A percentile compares a stretch with the other conserved stretches of the same genome.
Evolutionary conservation across 2,113 vertebrate species (phyloP).

Genomic region (Corythornis madagascariensis): DNA sequence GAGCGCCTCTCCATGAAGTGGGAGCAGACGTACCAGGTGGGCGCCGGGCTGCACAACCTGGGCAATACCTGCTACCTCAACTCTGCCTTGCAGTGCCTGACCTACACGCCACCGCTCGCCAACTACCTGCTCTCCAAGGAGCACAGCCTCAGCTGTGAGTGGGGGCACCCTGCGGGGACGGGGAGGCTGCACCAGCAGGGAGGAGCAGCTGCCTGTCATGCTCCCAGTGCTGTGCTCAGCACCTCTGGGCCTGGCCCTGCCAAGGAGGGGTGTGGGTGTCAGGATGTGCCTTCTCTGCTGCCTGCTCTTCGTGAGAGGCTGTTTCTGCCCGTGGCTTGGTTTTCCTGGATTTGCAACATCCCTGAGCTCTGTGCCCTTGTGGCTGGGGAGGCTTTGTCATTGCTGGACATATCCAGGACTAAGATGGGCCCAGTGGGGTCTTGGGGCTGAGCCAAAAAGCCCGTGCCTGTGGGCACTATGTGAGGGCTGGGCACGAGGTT

Average conservation of each 20-base stretch:
- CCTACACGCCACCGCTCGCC: constrained; percentile 91
- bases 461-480: not conserved
- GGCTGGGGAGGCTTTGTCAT: not conserved
- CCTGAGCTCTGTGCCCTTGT: not conserved
- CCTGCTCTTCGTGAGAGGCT: not conserved
- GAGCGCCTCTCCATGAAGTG: constrained; percentile 88
- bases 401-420: not conserved
- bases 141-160: constrained; percentile 90
- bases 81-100: constrained; percentile 94
- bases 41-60: constrained; percentile 94
- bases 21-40: constrained; percentile 88
- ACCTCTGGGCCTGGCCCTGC: not conserved
- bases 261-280: not conserved
- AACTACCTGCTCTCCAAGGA: constrained; percentile 95
- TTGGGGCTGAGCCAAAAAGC: not conserved
- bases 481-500: not conserved
- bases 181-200: fast-evolving
- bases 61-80: constrained; percentile 98
- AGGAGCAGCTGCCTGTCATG: not conserved
- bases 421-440: fast-evolving
- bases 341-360: fast-evolving
- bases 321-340: fast-evolving
- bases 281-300: not conserved
- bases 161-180: not conserved
- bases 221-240: fast-evolving